Base-by-base conservation (phyloP, 2,113 vertebrate genomes). In the Pelodiscus sinensis region DNA sequence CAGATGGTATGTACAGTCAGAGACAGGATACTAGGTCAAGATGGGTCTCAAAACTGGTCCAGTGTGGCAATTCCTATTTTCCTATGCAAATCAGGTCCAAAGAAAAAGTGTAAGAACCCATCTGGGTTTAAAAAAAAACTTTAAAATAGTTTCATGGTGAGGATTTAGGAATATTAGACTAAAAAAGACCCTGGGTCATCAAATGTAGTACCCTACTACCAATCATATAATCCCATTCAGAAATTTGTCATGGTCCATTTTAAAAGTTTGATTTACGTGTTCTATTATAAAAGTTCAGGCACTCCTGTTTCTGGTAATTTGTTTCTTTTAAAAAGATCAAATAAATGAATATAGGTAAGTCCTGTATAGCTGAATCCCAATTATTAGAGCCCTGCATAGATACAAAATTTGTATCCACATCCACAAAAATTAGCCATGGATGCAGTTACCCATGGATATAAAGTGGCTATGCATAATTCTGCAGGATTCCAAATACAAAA, bases 281-380 rank as follows among this genome's bases (percentile, higher is more conserved):
- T n/a, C 38, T 21, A 50, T 12, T 22, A 38, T 24, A 75, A 25
- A 75, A 25, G 7, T 56, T 4, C 65, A 35, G n/a, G 65, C 2
- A 4, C 9, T 19, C 18, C n/a, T 71, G 65, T 21, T 71, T 71
- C 18, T 19, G 65, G n/a, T 68, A 35, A 31, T 68, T n/a, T 68
- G 77, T 55, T 22, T 16, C 27, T 68, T 18, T 44, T 56, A 31
- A 57, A 75, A 27, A 86, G 12, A 86, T 25, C 55, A 60, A 9
- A 35, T 24, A 60, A 85, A 38, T 27, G 0, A 5, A 27, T 24
- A 57, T 55, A 81, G 73, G 35, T 18, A 65, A 18, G 38, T 57
- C 16, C 65, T 83, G 44, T 60, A 68, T 85, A 71, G 87, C 38
- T 24, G 71, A 91, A 86, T 54, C 15, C 44, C 82, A 82, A 90